phyloP scores from a whole-genome alignment of 2,888 invertebrate species.

The Caenorhabditis parvicauda region DNA sequence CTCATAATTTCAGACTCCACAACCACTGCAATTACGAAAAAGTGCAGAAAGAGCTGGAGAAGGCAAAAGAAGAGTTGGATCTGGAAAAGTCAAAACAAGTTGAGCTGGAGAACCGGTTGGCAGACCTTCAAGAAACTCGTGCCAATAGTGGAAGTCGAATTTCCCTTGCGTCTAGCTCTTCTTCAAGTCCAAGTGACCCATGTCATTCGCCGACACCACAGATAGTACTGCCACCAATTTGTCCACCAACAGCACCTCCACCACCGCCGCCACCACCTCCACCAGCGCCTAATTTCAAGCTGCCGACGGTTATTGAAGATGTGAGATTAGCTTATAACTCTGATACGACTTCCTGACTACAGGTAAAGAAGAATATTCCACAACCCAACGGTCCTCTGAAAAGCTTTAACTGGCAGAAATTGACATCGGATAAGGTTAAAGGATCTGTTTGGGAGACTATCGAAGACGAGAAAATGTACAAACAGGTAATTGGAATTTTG shows the following conservation, averaged over 20 bases:
- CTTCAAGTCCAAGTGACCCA: conserved; percentile 47
- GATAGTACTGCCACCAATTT: conserved; percentile 24
- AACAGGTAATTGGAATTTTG: no score
- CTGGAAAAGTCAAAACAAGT: conserved; percentile 39
- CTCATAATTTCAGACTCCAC: conserved; percentile 32
- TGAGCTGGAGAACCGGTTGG: conserved; percentile 54
- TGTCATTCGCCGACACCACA: conserved; percentile 36
- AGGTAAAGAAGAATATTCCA: conserved; percentile 74
- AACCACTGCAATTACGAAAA: conserved; percentile 56
- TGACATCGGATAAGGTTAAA: conserved; percentile 68
- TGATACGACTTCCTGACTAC: conserved; percentile 1
- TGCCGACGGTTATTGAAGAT: background rate
- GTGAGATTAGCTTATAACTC: no score
- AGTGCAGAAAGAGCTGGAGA: conserved; percentile 48
- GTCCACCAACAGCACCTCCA: conserved; percentile 40
- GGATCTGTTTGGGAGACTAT: conserved; percentile 93
- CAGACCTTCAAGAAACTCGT: conserved; percentile 49
- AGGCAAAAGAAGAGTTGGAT: conserved; percentile 43
- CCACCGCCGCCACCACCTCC: conserved; percentile 53
- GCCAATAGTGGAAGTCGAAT: conserved; percentile 23
- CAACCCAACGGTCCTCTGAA: conserved; percentile 87
- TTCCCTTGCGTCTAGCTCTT: conserved; percentile 32
- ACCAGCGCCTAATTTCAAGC: background rate
- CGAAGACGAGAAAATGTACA: conserved; percentile 83
- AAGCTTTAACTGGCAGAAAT: conserved; percentile 89